Conservation (phyloP, 1,140 invertebrate species). For the Cotesia typhae region DNA sequence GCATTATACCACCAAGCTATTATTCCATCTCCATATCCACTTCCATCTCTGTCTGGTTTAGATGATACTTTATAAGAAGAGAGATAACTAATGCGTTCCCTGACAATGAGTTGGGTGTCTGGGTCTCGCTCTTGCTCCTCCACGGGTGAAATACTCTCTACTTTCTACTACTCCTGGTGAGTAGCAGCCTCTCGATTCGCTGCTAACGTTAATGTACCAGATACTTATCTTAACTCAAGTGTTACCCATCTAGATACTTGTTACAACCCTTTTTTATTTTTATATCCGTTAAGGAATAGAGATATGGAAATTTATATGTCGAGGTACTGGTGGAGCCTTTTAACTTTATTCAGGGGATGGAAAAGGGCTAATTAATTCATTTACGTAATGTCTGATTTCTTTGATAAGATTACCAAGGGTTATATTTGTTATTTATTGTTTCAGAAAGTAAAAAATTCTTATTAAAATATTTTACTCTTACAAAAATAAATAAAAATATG, state of each 20-base stretch:
- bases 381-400: no score
- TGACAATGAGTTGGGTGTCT: constrained; percentile 7
- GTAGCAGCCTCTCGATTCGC: constrained; percentile 23
- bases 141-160: background rate
- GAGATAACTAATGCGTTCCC: constrained; percentile 27
- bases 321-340: no score
- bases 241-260: constrained; percentile 14
- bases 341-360: no score
- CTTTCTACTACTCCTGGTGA: background rate
- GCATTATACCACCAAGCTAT: background rate
- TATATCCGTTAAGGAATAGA: no score
- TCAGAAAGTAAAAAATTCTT: no score
- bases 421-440: no score
- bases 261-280: no score
- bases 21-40: background rate
- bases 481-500: no score
- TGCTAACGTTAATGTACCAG: constrained; percentile 10
- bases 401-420: no score
- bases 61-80: background rate
- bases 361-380: no score
- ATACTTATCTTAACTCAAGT: constrained; percentile 28
- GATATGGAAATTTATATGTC: no score
- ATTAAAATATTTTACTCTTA: no score
- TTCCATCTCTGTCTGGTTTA: background rate
- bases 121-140: background rate